phyloP scores from a whole-genome alignment of 2,888 invertebrate genomes.

The Zhuqinia jingwanae region DNA sequence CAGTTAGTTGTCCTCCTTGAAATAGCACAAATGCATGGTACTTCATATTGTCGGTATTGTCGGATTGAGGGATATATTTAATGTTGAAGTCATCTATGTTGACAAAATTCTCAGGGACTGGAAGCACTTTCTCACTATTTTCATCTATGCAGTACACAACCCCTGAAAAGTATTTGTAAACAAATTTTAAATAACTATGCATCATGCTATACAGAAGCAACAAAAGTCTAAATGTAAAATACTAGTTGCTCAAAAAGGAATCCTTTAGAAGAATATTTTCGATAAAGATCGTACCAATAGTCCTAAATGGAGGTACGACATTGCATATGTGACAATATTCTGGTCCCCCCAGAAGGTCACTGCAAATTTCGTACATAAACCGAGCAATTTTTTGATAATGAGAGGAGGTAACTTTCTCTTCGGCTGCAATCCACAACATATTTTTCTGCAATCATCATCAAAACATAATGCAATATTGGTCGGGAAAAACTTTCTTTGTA shows the following conservation, averaged over 20 bases:
- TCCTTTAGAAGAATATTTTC: background rate
- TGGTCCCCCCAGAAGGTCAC: slow-evolving; percentile 51
- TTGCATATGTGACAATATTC: slow-evolving; percentile 65
- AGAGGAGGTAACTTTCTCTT: slow-evolving; percentile 47
- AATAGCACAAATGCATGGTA: slow-evolving; percentile 63
- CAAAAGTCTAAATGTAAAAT: too few species aligned
- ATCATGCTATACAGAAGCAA: background rate
- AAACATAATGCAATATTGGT: background rate
- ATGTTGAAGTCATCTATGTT: slow-evolving; percentile 62
- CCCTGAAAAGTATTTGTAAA: too few species aligned
- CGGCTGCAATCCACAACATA: slow-evolving; percentile 64
- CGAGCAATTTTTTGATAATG: slow-evolving; percentile 63
- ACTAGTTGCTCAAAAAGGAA: too few species aligned
- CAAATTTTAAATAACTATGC: background rate
- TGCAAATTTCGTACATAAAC: slow-evolving; percentile 53
- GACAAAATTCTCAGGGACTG: slow-evolving; percentile 57
- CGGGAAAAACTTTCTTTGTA: too few species aligned
- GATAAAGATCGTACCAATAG: slow-evolving; percentile 51
- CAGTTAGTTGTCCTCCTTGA: slow-evolving; percentile 38
- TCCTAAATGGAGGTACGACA: slow-evolving; percentile 64
- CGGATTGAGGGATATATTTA: slow-evolving; percentile 59
- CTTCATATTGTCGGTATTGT: slow-evolving; percentile 16
- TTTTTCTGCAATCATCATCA: slow-evolving; percentile 50
- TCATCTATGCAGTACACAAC: slow-evolving; percentile 57
- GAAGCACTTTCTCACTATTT: background rate